These are phyloP conservation scores for Helicoverpa zea DNA, from an alignment of 1,140 invertebrate species.

Conservation along the genomic window DNA sequence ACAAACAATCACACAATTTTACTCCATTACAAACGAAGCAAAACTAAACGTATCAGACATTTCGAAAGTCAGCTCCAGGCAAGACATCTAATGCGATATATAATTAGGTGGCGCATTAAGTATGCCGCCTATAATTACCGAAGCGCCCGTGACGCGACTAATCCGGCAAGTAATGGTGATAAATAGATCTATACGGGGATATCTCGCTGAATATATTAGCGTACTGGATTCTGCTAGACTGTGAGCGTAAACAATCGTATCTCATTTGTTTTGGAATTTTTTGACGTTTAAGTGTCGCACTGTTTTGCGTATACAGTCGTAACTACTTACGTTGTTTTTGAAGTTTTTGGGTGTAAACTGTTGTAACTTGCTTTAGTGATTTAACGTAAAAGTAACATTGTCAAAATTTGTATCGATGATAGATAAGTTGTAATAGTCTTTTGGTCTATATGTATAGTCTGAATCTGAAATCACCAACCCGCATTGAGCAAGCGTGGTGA, in stretches of 20 bases:
- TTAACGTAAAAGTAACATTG: too few species aligned
- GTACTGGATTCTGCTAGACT: conserved; percentile 10
- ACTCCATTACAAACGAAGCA: background rate
- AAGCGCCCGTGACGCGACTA: conserved; percentile 73
- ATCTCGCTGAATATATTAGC: conserved; percentile 66
- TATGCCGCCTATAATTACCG: conserved; percentile 75
- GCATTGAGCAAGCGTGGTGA: too few species aligned
- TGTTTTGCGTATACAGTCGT: too few species aligned
- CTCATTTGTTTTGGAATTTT: background rate
- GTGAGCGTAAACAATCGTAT: background rate
- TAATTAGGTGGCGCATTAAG: conserved; percentile 71
- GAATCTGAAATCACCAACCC: too few species aligned
- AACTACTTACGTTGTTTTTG: too few species aligned
- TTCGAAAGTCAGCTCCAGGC: conserved; percentile 13
- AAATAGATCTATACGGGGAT: conserved; percentile 72
- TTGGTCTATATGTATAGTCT: too few species aligned
- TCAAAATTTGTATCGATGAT: too few species aligned
- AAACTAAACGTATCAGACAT: background rate
- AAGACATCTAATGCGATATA: conserved; percentile 58
- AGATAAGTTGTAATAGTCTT: too few species aligned
- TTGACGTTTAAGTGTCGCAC: background rate
- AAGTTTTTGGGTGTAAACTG: too few species aligned
- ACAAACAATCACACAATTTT: background rate
- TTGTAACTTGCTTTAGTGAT: too few species aligned
- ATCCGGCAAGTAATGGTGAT: conserved; percentile 78